A percentile compares a stretch with the other conserved stretches of the same genome.
phyloP scores from a whole-genome alignment of 2,888 invertebrate species.

The Griposia aprilina region DNA sequence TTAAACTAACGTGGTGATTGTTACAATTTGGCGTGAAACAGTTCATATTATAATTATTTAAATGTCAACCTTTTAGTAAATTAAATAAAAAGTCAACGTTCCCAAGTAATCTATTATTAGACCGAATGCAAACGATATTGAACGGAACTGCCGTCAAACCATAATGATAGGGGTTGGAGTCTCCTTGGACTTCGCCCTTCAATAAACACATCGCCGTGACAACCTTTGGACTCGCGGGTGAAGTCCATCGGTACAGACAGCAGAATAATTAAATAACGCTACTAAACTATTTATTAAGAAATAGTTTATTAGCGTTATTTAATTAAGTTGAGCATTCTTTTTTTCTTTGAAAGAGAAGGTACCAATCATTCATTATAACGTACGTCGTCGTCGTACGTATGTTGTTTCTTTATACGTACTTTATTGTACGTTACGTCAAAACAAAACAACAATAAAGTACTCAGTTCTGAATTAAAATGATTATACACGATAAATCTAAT shows the following conservation, averaged over 20 bases:
- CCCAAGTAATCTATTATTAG: conserved; percentile 24
- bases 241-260: conserved; percentile 67
- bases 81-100: neutral
- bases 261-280: too few relatives aligned
- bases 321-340: too few relatives aligned
- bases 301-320: too few relatives aligned
- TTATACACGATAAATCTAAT: too few relatives aligned
- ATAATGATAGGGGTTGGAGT: conserved; percentile 21
- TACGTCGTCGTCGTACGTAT: too few relatives aligned
- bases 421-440: too few relatives aligned
- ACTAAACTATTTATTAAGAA: too few relatives aligned
- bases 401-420: too few relatives aligned
- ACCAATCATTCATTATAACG: too few relatives aligned
- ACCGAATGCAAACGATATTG: conserved; percentile 6
- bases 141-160: conserved; percentile 22
- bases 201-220: conserved; percentile 40
- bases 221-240: conserved; percentile 66
- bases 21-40: neutral
- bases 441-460: too few relatives aligned
- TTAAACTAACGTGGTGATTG: neutral
- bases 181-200: conserved; percentile 61
- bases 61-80: neutral
- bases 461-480: too few relatives aligned
- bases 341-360: too few relatives aligned
- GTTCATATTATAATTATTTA: neutral